phyloP scores from a whole-genome alignment of 1,140 invertebrate species.

The Apis mellifera region Amel_HAv3.1 CM009933.2:3814501-3815000 shows the following conservation, averaged over 20 bases:
- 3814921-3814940: conserved; percentile 79
- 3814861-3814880: conserved; percentile 61
- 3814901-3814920: conserved; percentile 78
- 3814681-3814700: too few species aligned
- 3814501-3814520: conserved; percentile 17
- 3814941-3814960: conserved; percentile 81
- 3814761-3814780: background rate
- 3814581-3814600: conserved; percentile 57
- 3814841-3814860: conserved; percentile 77
- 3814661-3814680: too few species aligned
- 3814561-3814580: conserved; percentile 65
- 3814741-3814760: too few species aligned
- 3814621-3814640: background rate
- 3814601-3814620: conserved; percentile 11
- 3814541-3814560: conserved; percentile 60
- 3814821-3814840: conserved; percentile 72
- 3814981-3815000: conserved; percentile 62
- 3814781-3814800: background rate
- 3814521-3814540: conserved; percentile 49
- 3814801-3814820: conserved; percentile 51
- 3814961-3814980: conserved; percentile 74
- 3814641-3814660: background rate
- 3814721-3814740: too few species aligned
- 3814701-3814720: too few species aligned
- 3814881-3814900: conserved; percentile 53